Evolutionary conservation across 2,888 invertebrate species (phyloP).

Genomic region (Agrotis segetum): DNA sequence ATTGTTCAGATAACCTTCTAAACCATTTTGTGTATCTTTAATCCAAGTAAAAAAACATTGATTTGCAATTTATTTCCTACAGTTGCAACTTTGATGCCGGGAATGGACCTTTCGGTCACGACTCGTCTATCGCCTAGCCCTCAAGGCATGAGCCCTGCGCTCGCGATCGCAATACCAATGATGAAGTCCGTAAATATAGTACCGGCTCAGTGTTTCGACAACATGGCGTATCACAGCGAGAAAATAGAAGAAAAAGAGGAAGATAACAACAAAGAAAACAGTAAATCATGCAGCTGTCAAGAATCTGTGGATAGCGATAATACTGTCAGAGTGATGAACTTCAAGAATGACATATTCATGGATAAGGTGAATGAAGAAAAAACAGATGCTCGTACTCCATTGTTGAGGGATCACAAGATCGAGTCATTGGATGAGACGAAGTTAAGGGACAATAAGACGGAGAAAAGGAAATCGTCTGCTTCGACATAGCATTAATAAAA

Average conservation of each 20-base stretch:
- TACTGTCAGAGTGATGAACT: slow-evolving; percentile 82
- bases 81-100: slow-evolving; percentile 90
- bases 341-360: slow-evolving; percentile 82
- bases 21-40: slow-evolving; percentile 26
- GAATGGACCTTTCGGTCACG: slow-evolving; percentile 92
- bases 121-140: slow-evolving; percentile 93
- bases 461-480: slow-evolving; percentile 88
- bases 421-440: slow-evolving; percentile 88
- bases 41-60: slow-evolving; percentile 19
- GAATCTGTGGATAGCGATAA: slow-evolving; percentile 83
- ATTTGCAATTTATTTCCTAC: slow-evolving; percentile 68
- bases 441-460: slow-evolving; percentile 84
- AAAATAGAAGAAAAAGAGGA: slow-evolving; percentile 75
- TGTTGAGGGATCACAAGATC: slow-evolving; percentile 86
- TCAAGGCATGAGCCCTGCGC: slow-evolving; percentile 92
- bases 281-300: slow-evolving; percentile 79
- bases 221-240: slow-evolving; percentile 87
- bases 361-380: slow-evolving; percentile 81
- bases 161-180: slow-evolving; percentile 92
- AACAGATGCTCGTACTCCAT: slow-evolving; percentile 85
- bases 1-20: slow-evolving; percentile 51
- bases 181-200: slow-evolving; percentile 90
- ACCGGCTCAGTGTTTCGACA: slow-evolving; percentile 88
- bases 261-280: slow-evolving; percentile 71
- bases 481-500: slow-evolving; percentile 81